Conservation (phyloP, 2,113 vertebrate genomes). For the Ammodramus savannarum region DNA sequence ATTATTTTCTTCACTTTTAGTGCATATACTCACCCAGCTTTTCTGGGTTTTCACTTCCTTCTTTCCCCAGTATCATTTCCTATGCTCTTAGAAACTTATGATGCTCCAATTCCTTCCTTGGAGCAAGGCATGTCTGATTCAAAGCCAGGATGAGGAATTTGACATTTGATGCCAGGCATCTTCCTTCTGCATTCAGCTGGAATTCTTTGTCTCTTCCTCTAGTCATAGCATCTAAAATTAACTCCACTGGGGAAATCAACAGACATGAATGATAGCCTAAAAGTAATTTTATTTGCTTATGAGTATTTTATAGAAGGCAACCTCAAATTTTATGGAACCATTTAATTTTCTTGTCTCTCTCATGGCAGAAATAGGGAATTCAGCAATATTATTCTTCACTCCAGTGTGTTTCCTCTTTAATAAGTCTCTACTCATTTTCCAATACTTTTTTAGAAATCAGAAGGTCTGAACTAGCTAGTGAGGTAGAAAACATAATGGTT, state of each 20-base stretch:
- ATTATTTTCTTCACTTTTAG: neutral
- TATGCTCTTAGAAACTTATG: neutral
- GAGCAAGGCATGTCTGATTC: neutral
- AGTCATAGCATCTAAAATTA: neutral
- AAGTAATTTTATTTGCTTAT: neutral
- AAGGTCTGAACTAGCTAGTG: neutral
- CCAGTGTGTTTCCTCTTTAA: neutral
- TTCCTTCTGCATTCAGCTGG: neutral
- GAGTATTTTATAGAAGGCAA: neutral
- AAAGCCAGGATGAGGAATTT: neutral
- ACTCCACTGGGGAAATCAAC: neutral
- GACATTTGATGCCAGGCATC: neutral
- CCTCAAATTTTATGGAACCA: neutral
- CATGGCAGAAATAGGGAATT: neutral
- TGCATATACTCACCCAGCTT: fast-evolving
- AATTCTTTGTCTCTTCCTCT: neutral
- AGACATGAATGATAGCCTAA: neutral
- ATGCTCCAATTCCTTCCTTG: neutral
- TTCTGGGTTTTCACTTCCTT: neutral
- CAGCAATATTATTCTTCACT: neutral
- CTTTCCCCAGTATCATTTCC: neutral
- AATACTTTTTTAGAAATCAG: neutral
- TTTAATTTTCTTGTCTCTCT: neutral
- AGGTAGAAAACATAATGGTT: neutral
- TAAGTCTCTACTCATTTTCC: neutral